phyloP scores from a whole-genome alignment of 2,113 vertebrate species.

The Alaudala cheleensis region DNA sequence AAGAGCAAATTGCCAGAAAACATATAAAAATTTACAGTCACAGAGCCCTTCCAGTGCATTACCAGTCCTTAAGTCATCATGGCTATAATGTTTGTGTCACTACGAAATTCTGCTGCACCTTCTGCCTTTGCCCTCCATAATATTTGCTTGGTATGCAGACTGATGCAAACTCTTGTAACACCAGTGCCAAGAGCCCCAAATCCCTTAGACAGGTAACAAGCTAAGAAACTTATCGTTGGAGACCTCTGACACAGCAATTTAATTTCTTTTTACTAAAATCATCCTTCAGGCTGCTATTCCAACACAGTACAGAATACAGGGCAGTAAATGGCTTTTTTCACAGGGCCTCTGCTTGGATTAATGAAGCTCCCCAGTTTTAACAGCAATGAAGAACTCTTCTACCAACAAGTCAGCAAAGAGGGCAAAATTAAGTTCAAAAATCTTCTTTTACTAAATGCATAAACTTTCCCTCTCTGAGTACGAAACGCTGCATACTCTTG shows the following conservation, averaged over 20 bases:
- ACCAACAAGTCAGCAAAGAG: background rate
- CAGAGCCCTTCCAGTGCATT: background rate
- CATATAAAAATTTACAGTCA: background rate
- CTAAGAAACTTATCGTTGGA: background rate
- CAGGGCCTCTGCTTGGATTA: background rate
- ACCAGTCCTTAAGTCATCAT: background rate
- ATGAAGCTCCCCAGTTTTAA: background rate
- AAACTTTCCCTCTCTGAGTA: background rate
- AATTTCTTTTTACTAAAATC: background rate
- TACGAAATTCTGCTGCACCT: background rate
- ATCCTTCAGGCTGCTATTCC: background rate
- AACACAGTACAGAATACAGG: accelerated
- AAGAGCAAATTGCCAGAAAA: background rate
- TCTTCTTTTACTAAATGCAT: background rate
- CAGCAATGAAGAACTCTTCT: background rate
- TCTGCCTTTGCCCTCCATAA: background rate
- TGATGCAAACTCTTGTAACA: background rate
- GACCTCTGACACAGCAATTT: background rate
- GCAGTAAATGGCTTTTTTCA: background rate
- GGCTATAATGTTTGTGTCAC: background rate
- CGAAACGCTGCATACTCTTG: background rate
- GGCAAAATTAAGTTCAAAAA: background rate
- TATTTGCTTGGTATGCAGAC: background rate
- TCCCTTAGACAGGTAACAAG: background rate
- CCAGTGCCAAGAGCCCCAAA: background rate